Conservation (phyloP, 2,797 vertebrate genomes). For the Monodelphis domestica region DNA sequence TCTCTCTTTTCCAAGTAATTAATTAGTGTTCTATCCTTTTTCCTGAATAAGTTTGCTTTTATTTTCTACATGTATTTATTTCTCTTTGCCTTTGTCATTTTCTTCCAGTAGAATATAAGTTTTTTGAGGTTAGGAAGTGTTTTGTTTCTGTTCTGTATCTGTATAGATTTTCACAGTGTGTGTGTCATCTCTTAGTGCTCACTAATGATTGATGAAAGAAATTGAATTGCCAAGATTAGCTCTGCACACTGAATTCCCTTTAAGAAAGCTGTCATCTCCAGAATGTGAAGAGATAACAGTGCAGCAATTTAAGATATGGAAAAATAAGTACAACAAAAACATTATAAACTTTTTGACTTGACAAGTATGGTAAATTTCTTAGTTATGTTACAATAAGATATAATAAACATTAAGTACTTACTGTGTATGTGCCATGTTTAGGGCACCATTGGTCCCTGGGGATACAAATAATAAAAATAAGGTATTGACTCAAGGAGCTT, state of each 20-base stretch:
- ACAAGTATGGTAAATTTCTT: background rate
- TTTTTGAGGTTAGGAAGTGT: background rate
- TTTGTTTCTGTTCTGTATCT: background rate
- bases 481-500: background rate
- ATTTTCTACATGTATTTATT: background rate
- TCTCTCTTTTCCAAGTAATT: background rate
- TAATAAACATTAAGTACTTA: background rate
- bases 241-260: background rate
- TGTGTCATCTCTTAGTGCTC: background rate
- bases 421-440: too few relatives aligned
- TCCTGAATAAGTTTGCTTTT: background rate
- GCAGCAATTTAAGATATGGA: background rate
- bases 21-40: background rate
- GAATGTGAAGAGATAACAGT: background rate
- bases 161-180: background rate
- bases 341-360: background rate
- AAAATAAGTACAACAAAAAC: background rate
- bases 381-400: background rate
- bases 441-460: background rate
- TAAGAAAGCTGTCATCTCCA: background rate
- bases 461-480: background rate
- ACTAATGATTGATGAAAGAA: background rate
- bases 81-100: background rate
- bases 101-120: background rate
- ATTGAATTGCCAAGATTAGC: background rate